phyloP scores from a whole-genome alignment of 2,888 invertebrate genomes.

The Abrostola triplasia region DNA sequence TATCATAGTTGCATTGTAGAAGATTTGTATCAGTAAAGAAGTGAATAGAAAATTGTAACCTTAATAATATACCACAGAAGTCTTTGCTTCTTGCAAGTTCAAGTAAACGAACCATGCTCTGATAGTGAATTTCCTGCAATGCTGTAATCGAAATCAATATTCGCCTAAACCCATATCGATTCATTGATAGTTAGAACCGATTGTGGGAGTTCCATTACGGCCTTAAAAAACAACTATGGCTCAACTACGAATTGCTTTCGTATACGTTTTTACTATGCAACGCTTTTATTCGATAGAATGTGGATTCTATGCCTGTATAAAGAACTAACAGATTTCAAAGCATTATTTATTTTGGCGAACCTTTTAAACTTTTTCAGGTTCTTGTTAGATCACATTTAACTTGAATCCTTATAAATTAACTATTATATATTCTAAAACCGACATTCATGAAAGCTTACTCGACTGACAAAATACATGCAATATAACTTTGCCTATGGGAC shows the following conservation, averaged over 20 bases:
- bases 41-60: neutral
- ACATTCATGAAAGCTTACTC: no score
- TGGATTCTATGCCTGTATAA: neutral
- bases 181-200: neutral
- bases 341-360: neutral
- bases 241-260: neutral
- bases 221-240: neutral
- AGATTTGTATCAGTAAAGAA: constrained; percentile 18
- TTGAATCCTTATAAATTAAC: no score
- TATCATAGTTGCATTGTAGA: constrained; percentile 28
- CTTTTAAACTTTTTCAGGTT: no score
- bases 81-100: no score
- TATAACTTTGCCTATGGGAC: no score
- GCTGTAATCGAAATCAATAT: no score
- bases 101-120: no score
- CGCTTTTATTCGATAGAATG: neutral
- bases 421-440: no score
- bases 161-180: neutral
- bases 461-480: no score
- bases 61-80: neutral
- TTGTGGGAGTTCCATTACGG: neutral
- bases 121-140: no score
- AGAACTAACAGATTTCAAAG: neutral
- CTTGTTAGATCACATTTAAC: no score
- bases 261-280: constrained; percentile 1